Conservation (phyloP, 2,888 invertebrate genomes). For the Drosophila mercatorum region DNA sequence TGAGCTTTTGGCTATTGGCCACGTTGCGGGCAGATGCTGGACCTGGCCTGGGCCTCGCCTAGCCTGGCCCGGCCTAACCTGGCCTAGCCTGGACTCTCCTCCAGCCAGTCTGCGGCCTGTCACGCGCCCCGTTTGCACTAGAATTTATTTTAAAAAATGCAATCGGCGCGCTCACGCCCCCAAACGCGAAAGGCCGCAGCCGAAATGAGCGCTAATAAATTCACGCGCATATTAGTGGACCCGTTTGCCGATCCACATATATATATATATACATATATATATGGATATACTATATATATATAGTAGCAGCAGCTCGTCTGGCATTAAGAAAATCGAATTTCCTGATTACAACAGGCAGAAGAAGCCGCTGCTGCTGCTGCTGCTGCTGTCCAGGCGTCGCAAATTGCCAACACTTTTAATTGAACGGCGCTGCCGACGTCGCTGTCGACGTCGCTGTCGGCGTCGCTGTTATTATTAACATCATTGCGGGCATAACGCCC, state of each 20-base stretch:
- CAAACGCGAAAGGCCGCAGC: constrained; percentile 42
- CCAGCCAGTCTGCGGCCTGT: constrained; percentile 47
- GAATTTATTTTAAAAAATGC: constrained; percentile 80
- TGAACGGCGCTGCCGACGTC: constrained; percentile 55
- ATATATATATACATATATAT: constrained; percentile 6
- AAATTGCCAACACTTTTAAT: constrained; percentile 79
- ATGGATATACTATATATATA: background rate
- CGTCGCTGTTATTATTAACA: constrained; percentile 61
- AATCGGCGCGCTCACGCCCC: constrained; percentile 74
- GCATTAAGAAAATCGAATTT: constrained; percentile 83
- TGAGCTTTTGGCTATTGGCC: constrained; percentile 64
- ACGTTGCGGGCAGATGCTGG: constrained; percentile 18
- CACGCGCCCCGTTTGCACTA: constrained; percentile 79
- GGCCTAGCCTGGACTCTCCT: background rate
- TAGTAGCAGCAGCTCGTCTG: constrained; percentile 27
- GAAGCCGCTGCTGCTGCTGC: background rate
- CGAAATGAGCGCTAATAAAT: constrained; percentile 77
- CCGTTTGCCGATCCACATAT: background rate
- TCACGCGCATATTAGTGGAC: constrained; percentile 74
- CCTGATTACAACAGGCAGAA: constrained; percentile 75
- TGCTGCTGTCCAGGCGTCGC: constrained; percentile 55
- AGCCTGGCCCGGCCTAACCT: background rate
- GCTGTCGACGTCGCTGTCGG: background rate
- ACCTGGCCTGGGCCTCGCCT: background rate
- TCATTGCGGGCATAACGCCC: constrained; percentile 75